Base-by-base conservation (phyloP, 2,888 invertebrate genomes). In the Bombylius major region DNA sequence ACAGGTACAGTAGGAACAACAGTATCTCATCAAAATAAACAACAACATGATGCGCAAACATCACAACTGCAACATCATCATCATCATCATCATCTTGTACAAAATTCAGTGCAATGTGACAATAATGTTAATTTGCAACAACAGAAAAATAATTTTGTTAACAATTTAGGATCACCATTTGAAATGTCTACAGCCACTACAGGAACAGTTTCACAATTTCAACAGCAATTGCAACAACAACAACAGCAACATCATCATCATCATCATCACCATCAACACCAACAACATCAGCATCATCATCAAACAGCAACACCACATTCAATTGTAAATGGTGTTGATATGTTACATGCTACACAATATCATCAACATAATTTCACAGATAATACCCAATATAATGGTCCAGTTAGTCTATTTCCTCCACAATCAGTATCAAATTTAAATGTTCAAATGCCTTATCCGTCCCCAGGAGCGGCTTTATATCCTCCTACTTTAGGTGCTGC, bases 391-490 rank as follows among this genome's bases (percentile, higher is more conserved):
- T 61, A 56, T 49, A 60, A 59, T 45, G 59, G 60, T 32, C 59
- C 62, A 5, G 63, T 62, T 6, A 60, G 61, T 45, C 47, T 63
- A 34, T 84, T 85, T 65, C 83, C 84, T 58, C 77, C 82, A 11
- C 72, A 60, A 48, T 23, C 59, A 13, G 55, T 59, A 44, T 52
- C 57, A 32, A 59, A 54, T 46, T 50, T 59, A 45, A 59, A 58
- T 53, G 54, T 56, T 62, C 83, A 83, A 64, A 70, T 86, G 62
- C 79, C 85, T 8, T 81, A 85, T 65, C 81, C 85, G 8, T 82
- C 86, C 1, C 80, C 85, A 13, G 82, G 83, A 14, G 78, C 83
- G 3, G 79, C 79, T 3, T 74, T 84, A 63, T 83, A 81, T 67
- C 81, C 83, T 8, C 78, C 84, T 42, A 77, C 80, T 3, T 47